phyloP scores from a whole-genome alignment of 1,140 invertebrate species.

The Augochlora pura region DNA sequence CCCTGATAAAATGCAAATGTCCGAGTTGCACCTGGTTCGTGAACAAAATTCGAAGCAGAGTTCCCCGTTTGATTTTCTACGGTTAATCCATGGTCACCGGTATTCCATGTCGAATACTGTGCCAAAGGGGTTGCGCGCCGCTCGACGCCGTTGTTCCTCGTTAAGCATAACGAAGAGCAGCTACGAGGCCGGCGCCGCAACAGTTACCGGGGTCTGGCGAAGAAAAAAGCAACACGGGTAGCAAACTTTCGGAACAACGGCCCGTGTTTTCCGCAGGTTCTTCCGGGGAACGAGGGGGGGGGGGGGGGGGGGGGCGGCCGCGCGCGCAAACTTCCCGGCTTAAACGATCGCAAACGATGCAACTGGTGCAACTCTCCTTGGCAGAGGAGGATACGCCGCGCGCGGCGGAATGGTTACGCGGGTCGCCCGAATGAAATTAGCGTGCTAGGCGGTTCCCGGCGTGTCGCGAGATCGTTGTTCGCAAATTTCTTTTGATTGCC shows the following conservation, averaged over 20 bases:
- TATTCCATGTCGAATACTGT: too few species aligned
- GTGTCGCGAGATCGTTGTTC: neutral
- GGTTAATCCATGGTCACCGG: too few species aligned
- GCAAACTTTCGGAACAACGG: conserved; percentile 1
- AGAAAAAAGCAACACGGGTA: neutral
- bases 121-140: too few species aligned
- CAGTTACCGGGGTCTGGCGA: neutral
- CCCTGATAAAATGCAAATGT: too few species aligned
- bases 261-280: neutral
- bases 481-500: neutral
- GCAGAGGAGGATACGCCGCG: neutral
- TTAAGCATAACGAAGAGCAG: neutral
- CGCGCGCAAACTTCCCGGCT: conserved; percentile 4
- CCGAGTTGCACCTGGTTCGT: too few species aligned
- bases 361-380: neutral
- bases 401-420: neutral
- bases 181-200: neutral
- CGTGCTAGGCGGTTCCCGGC: neutral
- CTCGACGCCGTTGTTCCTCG: neutral
- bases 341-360: conserved; percentile 13
- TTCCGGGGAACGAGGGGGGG: neutral
- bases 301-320: too few species aligned
- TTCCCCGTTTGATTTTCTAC: too few species aligned
- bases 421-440: neutral
- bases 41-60: too few species aligned